Base-by-base conservation (phyloP, 2,888 invertebrate species). In the Coelinius sp. region DNA sequence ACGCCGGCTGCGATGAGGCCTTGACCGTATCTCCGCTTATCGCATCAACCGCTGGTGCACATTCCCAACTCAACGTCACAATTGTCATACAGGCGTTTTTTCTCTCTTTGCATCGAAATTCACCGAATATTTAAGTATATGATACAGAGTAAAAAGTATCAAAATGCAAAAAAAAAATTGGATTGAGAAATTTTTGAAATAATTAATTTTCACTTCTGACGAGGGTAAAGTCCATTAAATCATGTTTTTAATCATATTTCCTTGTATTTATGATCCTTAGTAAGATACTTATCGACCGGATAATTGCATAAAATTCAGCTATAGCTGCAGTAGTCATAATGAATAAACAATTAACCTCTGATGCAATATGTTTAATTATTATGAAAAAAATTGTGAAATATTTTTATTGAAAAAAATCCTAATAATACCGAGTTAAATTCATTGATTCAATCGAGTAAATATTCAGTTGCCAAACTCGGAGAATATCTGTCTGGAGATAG, bases 1-100 rank as follows among this genome's bases (percentile, higher is more conserved):
- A 85, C 85, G 84, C 84, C 82, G 85, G 83, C 84, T 84, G 84
- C 83, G 79, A 82, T 80, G 76, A 86, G 86, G 86, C 86, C 86
- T 87, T 87, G 86, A 86, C 86, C 86, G 86, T 87, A 87, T 87
- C 86, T 86, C 82, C 80, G 84, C 86, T 87, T 86, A 86, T 86
- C 86, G 85, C 82, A 83, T 83, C 85, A 81, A 80, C 79, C 79
- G 78, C 80, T 82, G 79, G 81, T 79, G 82, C 76, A 79, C 81
- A 78, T 79, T 75, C 77, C 70, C 76, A 71, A 75, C 75, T 76
- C 65, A 76, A 74, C 49, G 75, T 78, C 75, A 74, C 75, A 69
- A 64, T 68, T 73, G 73, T 73, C 71, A 77, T 73, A 74, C 71
- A 70, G 44, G 66, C 66, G 64, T 53, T 69, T 62, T 68, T 63